Evolutionary conservation across 2,888 invertebrate species (phyloP), one percentile per base, ranked within the genome.

Genomic region (Nemotelus nigrinus): DNA sequence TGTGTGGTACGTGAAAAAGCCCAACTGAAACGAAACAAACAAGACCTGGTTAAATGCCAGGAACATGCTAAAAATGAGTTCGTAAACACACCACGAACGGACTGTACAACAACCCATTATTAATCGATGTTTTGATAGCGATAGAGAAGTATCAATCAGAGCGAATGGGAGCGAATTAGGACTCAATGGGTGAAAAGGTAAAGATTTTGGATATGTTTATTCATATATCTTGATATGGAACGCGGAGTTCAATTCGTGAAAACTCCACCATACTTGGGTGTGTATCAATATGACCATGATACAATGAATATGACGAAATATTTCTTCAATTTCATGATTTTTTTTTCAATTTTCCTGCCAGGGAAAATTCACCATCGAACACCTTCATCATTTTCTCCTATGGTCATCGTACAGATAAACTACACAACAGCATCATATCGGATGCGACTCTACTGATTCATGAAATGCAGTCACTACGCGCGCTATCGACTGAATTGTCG

Each of bases 1-100:
- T 84, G 94, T 93, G 86, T 97, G 96, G 89, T 97, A 97, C 79
- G 94, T 92, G 89, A 96, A 97, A 88, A 96, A 95, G 77, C 94
- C 94, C 88, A 97, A 89, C 97, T 97, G 91, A 3, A 91, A 90
- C 45, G 58, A 82, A 83, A 84, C 82, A 83, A 82, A 80, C 60
- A 63, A 50, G 41, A 10, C 47, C 41, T n/a, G 25, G 25, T 25
- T 25, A 25, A 70, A n/a, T 10, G 10, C 70, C 2, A 70, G 58
- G 25, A 3, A 45, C 58, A 53, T 53, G 53, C 53, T 10, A 53
- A 53, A 53, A 60, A 60, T 60, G 60, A 7, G 1, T 44, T 3
- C 2, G 10, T 64, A 41, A 64, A 64, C 41, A 39, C 39, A 64
- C 10, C 64, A 41, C 60, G 7, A 60, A n/a, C 4, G 58, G 25